phyloP scores from a whole-genome alignment of 2,797 vertebrate species.

The Coilia nasus region DNA sequence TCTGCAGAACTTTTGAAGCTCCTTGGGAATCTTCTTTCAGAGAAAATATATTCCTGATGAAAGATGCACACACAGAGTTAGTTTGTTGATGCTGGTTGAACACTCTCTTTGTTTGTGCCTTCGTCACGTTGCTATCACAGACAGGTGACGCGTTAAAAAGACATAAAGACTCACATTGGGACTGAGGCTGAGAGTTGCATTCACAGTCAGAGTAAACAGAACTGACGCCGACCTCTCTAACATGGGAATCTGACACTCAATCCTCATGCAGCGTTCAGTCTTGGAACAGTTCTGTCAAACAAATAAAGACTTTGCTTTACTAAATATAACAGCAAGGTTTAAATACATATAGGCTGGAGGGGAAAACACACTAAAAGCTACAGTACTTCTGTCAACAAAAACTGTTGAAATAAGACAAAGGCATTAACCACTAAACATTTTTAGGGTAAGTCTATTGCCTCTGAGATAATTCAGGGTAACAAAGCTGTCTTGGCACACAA shows the following conservation, averaged over 20 bases:
- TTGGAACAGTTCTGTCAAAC: not conserved
- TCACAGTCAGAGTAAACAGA: not conserved
- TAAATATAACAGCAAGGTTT: not conserved
- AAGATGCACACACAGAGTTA: not conserved
- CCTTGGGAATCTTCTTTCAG: not conserved
- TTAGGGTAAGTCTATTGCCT: not conserved
- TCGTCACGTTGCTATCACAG: not conserved
- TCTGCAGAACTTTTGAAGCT: not conserved
- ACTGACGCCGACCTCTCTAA: not conserved
- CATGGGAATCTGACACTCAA: not conserved
- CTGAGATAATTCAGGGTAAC: not conserved
- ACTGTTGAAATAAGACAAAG: not conserved
- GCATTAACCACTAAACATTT: too few relatives aligned
- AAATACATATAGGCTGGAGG: not conserved
- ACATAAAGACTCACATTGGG: not conserved
- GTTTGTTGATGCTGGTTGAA: not conserved
- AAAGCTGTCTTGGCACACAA: too few relatives aligned
- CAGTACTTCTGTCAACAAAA: not conserved
- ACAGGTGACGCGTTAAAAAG: not conserved
- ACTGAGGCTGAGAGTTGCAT: not conserved
- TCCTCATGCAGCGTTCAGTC: not conserved
- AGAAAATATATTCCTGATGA: slow-evolving; percentile 6
- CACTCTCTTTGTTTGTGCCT: not conserved
- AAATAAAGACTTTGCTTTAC: not conserved
- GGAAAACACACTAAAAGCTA: not conserved